These are phyloP conservation scores for Drepanosiphum platanoidis DNA, from an alignment of 2,888 invertebrate species.

Conservation along the genomic window DNA sequence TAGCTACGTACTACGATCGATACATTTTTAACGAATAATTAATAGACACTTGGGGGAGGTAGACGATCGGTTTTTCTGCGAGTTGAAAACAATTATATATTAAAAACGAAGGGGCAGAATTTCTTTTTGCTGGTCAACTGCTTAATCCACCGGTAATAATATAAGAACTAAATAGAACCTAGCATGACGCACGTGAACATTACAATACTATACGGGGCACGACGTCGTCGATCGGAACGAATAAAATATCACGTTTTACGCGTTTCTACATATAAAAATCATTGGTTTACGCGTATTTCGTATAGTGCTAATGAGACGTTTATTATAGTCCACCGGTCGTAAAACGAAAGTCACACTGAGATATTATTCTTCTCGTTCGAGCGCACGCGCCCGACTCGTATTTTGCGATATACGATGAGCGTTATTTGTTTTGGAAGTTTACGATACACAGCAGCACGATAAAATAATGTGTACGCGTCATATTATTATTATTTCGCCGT, in stretches of 20 bases:
- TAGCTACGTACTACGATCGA: too few relatives aligned
- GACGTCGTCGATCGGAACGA: neutral
- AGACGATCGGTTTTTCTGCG: too few relatives aligned
- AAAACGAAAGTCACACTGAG: neutral
- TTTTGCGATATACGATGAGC: too few relatives aligned
- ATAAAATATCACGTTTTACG: too few relatives aligned
- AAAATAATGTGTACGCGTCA: too few relatives aligned
- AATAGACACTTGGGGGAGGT: too few relatives aligned
- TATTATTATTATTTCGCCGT: too few relatives aligned
- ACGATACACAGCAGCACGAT: neutral
- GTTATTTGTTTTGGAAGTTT: neutral
- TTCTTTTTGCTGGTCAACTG: neutral
- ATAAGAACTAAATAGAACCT: neutral
- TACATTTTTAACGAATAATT: too few relatives aligned
- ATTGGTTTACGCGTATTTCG: neutral
- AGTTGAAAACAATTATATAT: too few relatives aligned
- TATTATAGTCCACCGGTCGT: neutral
- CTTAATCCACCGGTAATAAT: too few relatives aligned
- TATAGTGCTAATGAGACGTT: neutral
- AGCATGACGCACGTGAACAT: neutral
- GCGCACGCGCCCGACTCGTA: too few relatives aligned
- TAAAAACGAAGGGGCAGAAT: too few relatives aligned
- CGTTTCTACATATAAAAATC: neutral
- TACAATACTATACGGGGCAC: neutral
- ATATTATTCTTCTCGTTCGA: neutral